A percentile compares a stretch with the other conserved stretches of the same genome.
These are phyloP conservation scores for Acholoe squamosa DNA, from an alignment of 2,888 invertebrate species.

Conservation along the genomic window DNA sequence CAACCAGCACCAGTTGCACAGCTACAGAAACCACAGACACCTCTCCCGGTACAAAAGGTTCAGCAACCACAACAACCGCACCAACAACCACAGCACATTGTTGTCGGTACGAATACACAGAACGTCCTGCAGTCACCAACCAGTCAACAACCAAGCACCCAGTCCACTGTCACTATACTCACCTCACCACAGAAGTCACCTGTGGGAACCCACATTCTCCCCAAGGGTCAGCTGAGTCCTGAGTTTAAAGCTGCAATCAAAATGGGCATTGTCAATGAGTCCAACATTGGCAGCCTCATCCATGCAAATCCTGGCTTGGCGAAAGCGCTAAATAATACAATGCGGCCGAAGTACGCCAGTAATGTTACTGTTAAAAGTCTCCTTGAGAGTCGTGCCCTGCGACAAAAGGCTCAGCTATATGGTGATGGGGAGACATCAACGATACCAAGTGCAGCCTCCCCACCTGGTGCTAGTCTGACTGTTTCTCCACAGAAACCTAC, in stretches of 20 bases:
- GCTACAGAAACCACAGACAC: neutral
- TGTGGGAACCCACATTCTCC: neutral
- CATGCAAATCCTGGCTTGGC: slow-evolving; percentile 55
- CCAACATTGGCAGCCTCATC: slow-evolving; percentile 30
- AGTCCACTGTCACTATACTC: neutral
- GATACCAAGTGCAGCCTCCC: neutral
- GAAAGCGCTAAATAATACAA: slow-evolving; percentile 59
- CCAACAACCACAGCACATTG: neutral
- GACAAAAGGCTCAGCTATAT: slow-evolving; percentile 63
- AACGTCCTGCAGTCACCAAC: neutral
- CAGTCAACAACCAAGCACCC: neutral
- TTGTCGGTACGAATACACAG: neutral
- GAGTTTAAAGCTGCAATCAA: slow-evolving; percentile 48
- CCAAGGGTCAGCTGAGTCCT: slow-evolving; percentile 14
- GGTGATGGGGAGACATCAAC: slow-evolving; percentile 58
- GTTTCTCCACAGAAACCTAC: neutral
- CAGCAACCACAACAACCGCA: neutral
- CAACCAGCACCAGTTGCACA: neutral
- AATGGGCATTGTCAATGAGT: slow-evolving; percentile 25
- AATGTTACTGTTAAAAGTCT: slow-evolving; percentile 80
- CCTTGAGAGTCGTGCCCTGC: slow-evolving; percentile 75
- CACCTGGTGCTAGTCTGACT: neutral
- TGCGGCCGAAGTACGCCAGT: slow-evolving; percentile 75
- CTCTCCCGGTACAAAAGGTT: neutral
- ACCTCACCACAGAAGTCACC: slow-evolving; percentile 21